Conservation (phyloP, 2,888 invertebrate species). For the Cactoblastis cactorum region DNA sequence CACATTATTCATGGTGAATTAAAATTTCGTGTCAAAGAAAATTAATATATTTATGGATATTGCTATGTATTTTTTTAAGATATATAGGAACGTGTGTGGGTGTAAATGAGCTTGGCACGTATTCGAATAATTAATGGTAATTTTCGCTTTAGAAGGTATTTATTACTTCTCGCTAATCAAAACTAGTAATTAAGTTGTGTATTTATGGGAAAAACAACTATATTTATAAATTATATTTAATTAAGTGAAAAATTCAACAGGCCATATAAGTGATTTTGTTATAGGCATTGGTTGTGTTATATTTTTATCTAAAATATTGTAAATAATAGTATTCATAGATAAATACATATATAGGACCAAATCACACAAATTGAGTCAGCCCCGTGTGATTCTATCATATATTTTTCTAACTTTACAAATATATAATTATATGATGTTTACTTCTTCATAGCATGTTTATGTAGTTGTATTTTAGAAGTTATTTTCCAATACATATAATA, state of each 20-base stretch:
- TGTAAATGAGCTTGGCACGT: neutral
- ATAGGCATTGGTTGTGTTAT: neutral
- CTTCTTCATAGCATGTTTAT: too few species aligned
- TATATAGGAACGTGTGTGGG: neutral
- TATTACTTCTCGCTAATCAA: constrained; percentile 9
- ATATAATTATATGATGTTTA: neutral
- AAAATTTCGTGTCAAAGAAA: neutral
- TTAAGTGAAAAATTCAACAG: neutral
- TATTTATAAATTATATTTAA: neutral
- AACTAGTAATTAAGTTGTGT: constrained; percentile 10
- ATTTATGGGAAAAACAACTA: neutral
- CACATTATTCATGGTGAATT: constrained; percentile 8
- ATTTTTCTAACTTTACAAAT: neutral
- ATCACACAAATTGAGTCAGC: too few species aligned
- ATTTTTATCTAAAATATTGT: neutral
- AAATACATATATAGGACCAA: too few species aligned
- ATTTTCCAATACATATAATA: too few species aligned
- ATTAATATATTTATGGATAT: neutral
- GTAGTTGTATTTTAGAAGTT: too few species aligned
- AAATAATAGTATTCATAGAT: too few species aligned
- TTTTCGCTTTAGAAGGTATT: neutral
- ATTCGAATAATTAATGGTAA: neutral
- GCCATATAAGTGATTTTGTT: neutral
- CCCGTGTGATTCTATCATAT: too few species aligned
- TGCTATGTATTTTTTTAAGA: neutral